A percentile compares a stretch with the other conserved stretches of the same genome.
Conservation (phyloP, 2,888 invertebrate genomes). For the Calameuta filiformis region DNA sequence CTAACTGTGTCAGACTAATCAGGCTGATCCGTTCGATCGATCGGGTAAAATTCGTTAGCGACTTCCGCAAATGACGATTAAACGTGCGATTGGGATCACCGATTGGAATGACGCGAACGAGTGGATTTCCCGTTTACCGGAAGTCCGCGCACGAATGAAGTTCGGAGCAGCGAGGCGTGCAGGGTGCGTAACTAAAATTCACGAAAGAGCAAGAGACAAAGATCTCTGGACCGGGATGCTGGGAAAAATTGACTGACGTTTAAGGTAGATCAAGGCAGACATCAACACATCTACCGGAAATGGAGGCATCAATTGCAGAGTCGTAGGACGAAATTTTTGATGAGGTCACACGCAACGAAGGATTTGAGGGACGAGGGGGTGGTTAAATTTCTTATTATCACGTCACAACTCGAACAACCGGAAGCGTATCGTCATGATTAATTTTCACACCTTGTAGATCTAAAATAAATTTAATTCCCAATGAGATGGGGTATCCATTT, state of each 20-base stretch:
- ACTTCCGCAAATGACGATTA: background rate
- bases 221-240: background rate
- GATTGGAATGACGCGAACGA: background rate
- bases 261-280: background rate
- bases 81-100: background rate
- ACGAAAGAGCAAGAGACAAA: fast-evolving
- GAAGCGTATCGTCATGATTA: background rate
- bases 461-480: too few relatives aligned
- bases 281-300: background rate
- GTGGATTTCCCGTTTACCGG: background rate
- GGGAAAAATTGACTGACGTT: background rate
- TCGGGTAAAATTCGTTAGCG: background rate
- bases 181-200: background rate
- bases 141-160: background rate
- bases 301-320: fast-evolving
- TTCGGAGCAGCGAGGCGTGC: background rate
- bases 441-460: too few relatives aligned
- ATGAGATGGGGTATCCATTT: background rate
- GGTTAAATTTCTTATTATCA: background rate
- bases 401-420: background rate
- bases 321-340: background rate
- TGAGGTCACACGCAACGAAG: background rate
- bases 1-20: background rate
- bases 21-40: too few relatives aligned
- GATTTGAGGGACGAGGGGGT: fast-evolving